Evolutionary conservation across 2,888 invertebrate genomes (phyloP).

Genomic region (Mesochorus sp.): DNA sequence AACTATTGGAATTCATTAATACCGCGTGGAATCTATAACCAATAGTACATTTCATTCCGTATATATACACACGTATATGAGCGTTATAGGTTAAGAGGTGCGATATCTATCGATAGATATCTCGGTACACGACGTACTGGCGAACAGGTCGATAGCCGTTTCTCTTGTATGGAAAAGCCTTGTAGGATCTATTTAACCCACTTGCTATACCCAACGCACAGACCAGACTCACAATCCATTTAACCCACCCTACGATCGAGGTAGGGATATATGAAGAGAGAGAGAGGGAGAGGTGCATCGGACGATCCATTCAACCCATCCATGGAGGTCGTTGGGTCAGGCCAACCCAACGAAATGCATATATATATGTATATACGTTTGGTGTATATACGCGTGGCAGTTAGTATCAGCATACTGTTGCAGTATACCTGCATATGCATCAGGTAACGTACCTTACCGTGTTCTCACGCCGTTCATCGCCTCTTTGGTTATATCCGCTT

Average conservation of each 20-base stretch:
- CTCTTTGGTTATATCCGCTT: conserved; percentile 18
- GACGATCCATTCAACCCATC: conserved; percentile 31
- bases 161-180: conserved; percentile 36
- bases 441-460: conserved; percentile 32
- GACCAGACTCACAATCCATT: conserved; percentile 39
- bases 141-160: conserved; percentile 30
- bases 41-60: conserved; percentile 11
- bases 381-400: conserved; percentile 17
- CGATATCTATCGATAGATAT: conserved; percentile 39
- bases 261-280: not conserved
- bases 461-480: conserved; percentile 43
- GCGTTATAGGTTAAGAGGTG: conserved; percentile 21
- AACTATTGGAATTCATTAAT: conserved; percentile 10
- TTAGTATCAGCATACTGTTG: conserved; percentile 38
- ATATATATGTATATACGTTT: not conserved
- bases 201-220: conserved; percentile 13
- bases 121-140: conserved; percentile 19
- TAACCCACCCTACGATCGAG: conserved; percentile 1
- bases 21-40: conserved; percentile 28
- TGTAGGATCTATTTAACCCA: conserved; percentile 45
- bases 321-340: conserved; percentile 44
- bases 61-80: too few species aligned
- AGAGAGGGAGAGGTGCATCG: not conserved
- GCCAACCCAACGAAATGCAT: conserved; percentile 14
- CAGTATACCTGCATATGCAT: conserved; percentile 41